These are phyloP conservation scores for Rosalia funebris DNA, from an alignment of 2,888 invertebrate species.

Conservation along the genomic window DNA sequence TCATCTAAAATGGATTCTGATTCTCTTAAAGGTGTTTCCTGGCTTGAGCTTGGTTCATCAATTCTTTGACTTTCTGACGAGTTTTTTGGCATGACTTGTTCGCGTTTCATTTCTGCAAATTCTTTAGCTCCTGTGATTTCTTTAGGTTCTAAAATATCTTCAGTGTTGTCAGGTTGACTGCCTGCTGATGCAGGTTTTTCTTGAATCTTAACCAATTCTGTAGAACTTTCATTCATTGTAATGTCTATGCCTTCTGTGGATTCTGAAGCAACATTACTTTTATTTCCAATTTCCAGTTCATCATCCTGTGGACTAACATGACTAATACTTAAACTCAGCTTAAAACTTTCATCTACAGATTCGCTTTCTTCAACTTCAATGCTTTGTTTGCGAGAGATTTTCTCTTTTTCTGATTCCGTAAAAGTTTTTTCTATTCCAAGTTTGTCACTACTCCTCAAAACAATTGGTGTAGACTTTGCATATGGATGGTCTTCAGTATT, in stretches of 20 bases:
- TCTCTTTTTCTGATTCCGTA: background rate
- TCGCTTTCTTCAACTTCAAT: slow-evolving; percentile 8
- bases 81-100: no score
- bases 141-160: no score
- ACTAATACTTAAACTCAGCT: slow-evolving; percentile 16
- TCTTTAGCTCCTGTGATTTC: no score
- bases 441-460: no score
- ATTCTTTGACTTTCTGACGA: no score
- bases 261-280: background rate
- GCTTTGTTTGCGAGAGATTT: background rate
- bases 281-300: background rate
- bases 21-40: no score
- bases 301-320: slow-evolving; percentile 2
- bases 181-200: no score
- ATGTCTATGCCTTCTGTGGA: background rate
- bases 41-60: no score
- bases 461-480: background rate
- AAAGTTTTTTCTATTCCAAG: slow-evolving; percentile 29
- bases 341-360: slow-evolving; percentile 29
- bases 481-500: background rate
- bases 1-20: no score
- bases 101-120: no score
- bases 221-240: background rate
- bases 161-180: no score
- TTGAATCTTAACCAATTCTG: no score